Evolutionary conservation across 23 tunicate genomes (phyloP), one percentile per base, ranked within the genome.

Genomic region (Diplosoma virens): DNA sequence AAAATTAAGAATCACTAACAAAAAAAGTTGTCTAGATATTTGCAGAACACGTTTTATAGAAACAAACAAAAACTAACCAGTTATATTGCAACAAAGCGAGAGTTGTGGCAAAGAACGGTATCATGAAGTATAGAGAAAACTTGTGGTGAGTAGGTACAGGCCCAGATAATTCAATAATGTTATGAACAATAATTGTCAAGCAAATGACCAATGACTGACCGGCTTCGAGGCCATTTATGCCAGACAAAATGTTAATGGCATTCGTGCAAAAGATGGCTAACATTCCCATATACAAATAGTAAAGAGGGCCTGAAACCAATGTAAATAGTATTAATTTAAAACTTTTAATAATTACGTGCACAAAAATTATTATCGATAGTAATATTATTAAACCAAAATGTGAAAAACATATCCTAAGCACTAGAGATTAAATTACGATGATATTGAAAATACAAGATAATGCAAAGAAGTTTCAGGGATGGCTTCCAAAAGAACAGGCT

Each of bases 231-330:
- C 97, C 97, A 61, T 92, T 92, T 31, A 92, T 85, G 0, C 97
- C 97, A 23, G 98, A 77, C 45, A 89, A 69, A 35, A 95, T 95
- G 58, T 95, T 95, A 87, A 95, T 95, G 37, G 99, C 93, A 81
- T 95, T 95, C 29, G 95, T 91, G 67, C 99, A 95, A 70, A 95
- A 95, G 1, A 95, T 89, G n/a, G 91, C 86, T 31, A 95, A 79
- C 96, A 85, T 91, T 0, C 95, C 85, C 92, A 95, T 91, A 67
- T 95, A 95, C 14, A 85, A 33, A 46, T 95, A 95, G 50, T 95
- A 95, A 0, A 95, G 48, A 32, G 87, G 47, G 32, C 96, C 99
- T 89, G 37, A 25, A 81, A 66, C n/a, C n/a, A n/a, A n/a, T n/a
- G n/a, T n/a, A n/a, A n/a, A n/a, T n/a, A n/a, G n/a, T n/a, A n/a